Percentiles rank a stretch among this genome's conserved stretches.
phyloP scores from a whole-genome alignment of 92 coral and sea anemone species.

The Montipora capitata region DNA sequence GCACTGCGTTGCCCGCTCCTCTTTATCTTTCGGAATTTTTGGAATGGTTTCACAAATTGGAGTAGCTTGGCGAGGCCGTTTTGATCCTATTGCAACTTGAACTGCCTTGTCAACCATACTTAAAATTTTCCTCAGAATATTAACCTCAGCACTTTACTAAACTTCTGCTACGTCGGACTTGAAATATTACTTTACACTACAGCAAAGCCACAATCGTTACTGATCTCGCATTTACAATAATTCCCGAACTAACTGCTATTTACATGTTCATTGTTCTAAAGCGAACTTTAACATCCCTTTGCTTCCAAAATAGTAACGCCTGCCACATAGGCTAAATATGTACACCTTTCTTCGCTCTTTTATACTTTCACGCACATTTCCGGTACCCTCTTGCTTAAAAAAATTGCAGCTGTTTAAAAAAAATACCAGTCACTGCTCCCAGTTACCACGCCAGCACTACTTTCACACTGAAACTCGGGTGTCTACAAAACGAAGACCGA shows the following conservation, averaged over 20 bases:
- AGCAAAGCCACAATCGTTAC: not conserved
- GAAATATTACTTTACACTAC: not conserved
- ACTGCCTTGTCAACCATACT: too few relatives aligned
- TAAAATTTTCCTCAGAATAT: not conserved
- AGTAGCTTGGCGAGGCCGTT: slow-evolving; percentile 1
- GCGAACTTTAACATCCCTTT: slow-evolving; percentile 1
- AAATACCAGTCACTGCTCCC: too few relatives aligned
- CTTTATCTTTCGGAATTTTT: not conserved
- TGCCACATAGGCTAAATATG: not conserved
- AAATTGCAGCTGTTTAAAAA: too few relatives aligned
- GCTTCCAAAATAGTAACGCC: too few relatives aligned
- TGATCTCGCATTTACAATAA: not conserved
- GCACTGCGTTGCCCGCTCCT: not conserved
- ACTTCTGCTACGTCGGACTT: not conserved
- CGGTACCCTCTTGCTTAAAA: too few relatives aligned
- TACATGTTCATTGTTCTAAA: not conserved
- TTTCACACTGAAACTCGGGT: too few relatives aligned
- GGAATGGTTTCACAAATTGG: too few relatives aligned
- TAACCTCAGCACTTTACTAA: not conserved
- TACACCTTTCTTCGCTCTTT: too few relatives aligned
- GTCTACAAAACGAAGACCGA: too few relatives aligned
- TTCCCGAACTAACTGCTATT: not conserved
- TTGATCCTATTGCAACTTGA: too few relatives aligned
- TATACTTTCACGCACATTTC: too few relatives aligned
- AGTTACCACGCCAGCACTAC: too few relatives aligned